Evolutionary conservation across 2,888 invertebrate species (phyloP), one percentile per base, ranked within the genome.

Genomic region (Cylindroiulus punctatus): DNA sequence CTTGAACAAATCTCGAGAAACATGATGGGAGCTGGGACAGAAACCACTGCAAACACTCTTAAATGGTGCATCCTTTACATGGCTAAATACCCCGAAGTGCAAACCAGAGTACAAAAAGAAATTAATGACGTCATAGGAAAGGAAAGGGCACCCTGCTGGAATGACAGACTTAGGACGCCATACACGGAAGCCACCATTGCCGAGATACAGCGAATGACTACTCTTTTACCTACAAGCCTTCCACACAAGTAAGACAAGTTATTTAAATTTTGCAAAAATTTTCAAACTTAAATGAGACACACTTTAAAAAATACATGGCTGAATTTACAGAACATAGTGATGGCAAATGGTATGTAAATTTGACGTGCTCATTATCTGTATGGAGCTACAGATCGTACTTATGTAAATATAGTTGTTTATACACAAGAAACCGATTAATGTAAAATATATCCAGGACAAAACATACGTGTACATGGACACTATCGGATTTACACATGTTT

Each of bases 231-330:
- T n/a, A 17, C n/a, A 40, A 84, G 30, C 42, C 3, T 84, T 3
- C 84, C 84, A 26, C 84, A 84, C 22, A 84, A 36, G 84, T 47
- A 44, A 84, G 83, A n/a, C n/a, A n/a, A n/a, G n/a, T n/a, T n/a
- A n/a, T n/a, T n/a, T n/a, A n/a, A n/a, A n/a, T n/a, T n/a, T n/a
- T n/a, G n/a, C n/a, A n/a, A n/a, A n/a, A n/a, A n/a, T n/a, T n/a
- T n/a, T n/a, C 40, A 40, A 8, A 4, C 40, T 40, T 40, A 40
- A 40, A 40, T 8, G 40, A 40, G 4, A 40, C 40, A 40, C 40
- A 40, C 4, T 7, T 7, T 40, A 7, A 8, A 7, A 4, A 40
- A 8, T 40, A 40, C 8, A 8, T 40, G 40, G n/a, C n/a, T n/a
- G n/a, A n/a, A n/a, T n/a, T n/a, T n/a, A n/a, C n/a, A n/a, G n/a